Base-by-base conservation (phyloP, 2,888 invertebrate genomes). In the Erebia palarica region DNA sequence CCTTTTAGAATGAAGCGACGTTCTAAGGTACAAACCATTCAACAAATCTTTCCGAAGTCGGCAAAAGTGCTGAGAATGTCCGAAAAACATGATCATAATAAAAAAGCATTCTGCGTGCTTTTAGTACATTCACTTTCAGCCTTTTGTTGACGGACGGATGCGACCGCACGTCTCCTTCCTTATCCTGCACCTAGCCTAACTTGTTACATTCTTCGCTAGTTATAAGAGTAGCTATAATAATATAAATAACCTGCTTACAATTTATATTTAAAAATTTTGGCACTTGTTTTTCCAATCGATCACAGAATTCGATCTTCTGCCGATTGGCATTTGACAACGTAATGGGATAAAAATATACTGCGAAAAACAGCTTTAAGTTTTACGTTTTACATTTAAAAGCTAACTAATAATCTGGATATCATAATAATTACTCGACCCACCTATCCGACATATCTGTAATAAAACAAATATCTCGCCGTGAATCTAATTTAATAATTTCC, bases 141-240 rank as follows among this genome's bases (percentile, higher is more conserved):
- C 83, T 86, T 85, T 79, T 76, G 76, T 79, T 80, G 81, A 78
- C 80, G 86, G 87, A 88, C 87, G 87, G 85, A 86, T 81, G 78
- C 79, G 76, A 80, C 83, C 82, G 84, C 81, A 78, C 78, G 79
- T 80, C 79, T 82, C 75, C 77, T 77, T 64, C 78, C 75, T 44
- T 70, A 75, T 66, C 70, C 61, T 3, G 11, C 8, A 72, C 74
- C 49, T 74, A 73, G 59, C 69, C 69, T 68, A 74, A 13, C 13
- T 58, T 58, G 69, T 65, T 75, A 70, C 71, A 70, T 71, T 21
- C 59, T 69, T 69, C 36, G 65, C 65, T 74, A 71, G 63, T 74
- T 69, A 71, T 68, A 70, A 13, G 27, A 58, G 5, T 36, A 36
- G 36, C 1, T 27, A 13, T n/a, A n/a, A n/a, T n/a, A n/a, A n/a